A percentile compares a stretch with the other conserved stretches of the same genome.
These are phyloP conservation scores for Caenorhabditis briggsae DNA, from an alignment of 1,140 invertebrate genomes.

Conservation along the genomic window DNA sequence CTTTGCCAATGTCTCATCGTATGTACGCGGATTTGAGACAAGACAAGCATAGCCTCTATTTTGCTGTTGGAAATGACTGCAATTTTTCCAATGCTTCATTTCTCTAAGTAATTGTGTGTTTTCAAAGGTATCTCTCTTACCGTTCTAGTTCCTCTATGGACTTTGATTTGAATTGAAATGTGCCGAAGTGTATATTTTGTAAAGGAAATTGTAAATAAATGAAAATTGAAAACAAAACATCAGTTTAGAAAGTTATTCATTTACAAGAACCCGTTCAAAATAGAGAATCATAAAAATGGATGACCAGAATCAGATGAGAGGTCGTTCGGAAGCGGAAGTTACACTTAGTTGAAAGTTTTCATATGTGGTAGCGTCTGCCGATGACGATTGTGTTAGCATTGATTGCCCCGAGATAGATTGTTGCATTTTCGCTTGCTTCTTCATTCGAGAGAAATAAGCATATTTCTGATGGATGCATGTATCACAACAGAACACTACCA, in stretches of 20 bases:
- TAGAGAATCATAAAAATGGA: neutral
- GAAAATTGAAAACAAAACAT: no score
- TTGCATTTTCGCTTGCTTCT: constrained; percentile 41
- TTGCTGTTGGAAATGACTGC: constrained; percentile 7
- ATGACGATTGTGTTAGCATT: constrained; percentile 27
- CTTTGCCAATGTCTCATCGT: constrained; percentile 12
- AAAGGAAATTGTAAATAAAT: neutral
- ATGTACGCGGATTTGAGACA: constrained; percentile 16
- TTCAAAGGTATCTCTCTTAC: neutral
- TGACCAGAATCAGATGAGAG: neutral
- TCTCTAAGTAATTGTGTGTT: neutral
- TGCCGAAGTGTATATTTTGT: neutral
- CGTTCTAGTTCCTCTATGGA: neutral
- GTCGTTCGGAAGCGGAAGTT: constrained; percentile 37
- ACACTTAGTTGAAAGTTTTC: constrained; percentile 49
- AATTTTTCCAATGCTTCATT: constrained; percentile 33
- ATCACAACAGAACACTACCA: constrained; percentile 28
- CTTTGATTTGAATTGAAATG: neutral
- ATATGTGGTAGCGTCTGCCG: constrained; percentile 17
- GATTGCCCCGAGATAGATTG: constrained; percentile 29
- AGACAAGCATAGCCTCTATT: constrained; percentile 32
- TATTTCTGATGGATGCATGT: constrained; percentile 38
- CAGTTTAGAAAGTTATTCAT: no score
- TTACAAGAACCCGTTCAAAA: neutral
- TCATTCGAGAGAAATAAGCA: constrained; percentile 13